Evolutionary conservation across 2,113 vertebrate species (phyloP).

Genomic region (Gallinago paraguaiae): DNA sequence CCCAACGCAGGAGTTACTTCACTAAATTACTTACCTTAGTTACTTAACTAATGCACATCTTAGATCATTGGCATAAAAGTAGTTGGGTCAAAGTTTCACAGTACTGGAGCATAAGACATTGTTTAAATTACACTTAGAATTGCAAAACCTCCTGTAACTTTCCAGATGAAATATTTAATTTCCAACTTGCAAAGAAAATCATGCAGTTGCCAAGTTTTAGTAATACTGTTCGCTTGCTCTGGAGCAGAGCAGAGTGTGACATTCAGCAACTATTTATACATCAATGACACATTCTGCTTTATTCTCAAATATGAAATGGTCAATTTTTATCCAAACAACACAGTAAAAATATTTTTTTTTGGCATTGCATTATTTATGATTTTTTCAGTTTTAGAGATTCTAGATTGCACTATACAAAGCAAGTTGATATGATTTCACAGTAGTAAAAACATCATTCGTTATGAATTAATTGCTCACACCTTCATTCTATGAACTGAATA

Average conservation of each 20-base stretch:
- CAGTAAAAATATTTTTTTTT: neutral
- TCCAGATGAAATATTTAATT: neutral
- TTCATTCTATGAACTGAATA: neutral
- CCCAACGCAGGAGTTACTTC: neutral
- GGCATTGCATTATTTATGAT: neutral
- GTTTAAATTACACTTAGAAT: neutral
- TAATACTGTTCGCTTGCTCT: neutral
- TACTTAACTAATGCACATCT: neutral
- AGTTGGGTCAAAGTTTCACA: neutral
- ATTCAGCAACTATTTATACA: neutral
- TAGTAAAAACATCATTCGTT: neutral
- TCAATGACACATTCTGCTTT: neutral
- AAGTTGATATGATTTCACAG: neutral
- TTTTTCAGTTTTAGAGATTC: neutral
- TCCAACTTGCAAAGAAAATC: neutral
- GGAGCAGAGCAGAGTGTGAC: neutral
- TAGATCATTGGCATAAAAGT: neutral
- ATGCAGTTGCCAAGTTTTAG: neutral
- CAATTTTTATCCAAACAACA: neutral
- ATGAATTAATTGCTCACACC: neutral
- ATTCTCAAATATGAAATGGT: neutral
- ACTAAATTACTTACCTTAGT: too few species aligned
- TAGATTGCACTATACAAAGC: neutral
- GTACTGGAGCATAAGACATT: neutral
- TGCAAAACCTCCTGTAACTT: neutral